These are phyloP conservation scores for Elmis aenea DNA, from an alignment of 2,888 invertebrate species.

Conservation along the genomic window DNA sequence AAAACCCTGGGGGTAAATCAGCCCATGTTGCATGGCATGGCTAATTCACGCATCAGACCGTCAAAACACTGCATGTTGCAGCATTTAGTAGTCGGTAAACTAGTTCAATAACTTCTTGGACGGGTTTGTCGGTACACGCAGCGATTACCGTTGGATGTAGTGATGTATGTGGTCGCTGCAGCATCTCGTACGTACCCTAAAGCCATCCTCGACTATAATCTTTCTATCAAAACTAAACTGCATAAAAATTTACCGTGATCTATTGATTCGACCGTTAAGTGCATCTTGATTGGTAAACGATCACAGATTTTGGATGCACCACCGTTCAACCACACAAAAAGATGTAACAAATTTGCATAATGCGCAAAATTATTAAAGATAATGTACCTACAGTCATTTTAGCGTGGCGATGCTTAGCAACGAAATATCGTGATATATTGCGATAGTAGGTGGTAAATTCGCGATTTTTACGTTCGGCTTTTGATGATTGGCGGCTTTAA, in stretches of 20 bases:
- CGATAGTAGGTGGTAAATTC: constrained; percentile 10
- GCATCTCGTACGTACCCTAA: constrained; percentile 16
- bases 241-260: constrained; percentile 37
- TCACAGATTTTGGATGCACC: constrained; percentile 8
- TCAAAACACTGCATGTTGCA: constrained; percentile 11
- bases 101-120: constrained; percentile 17
- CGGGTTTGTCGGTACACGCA: constrained; percentile 14
- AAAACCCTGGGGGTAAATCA: constrained; percentile 9
- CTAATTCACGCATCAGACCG: constrained; percentile 20
- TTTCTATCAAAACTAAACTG: constrained; percentile 40
- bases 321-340: too few relatives aligned
- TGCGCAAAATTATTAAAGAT: constrained; percentile 12
- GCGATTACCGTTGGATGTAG: constrained; percentile 18
- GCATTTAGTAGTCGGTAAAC: constrained; percentile 4
- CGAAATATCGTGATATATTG: constrained; percentile 6
- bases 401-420: constrained; percentile 6
- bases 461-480: too few relatives aligned
- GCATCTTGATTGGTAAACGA: constrained; percentile 8
- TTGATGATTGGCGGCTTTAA: too few relatives aligned
- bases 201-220: constrained; percentile 31
- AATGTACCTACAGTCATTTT: constrained; percentile 12
- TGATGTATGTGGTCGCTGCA: constrained; percentile 22
- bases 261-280: constrained; percentile 31
- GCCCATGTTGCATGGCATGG: constrained; percentile 18
- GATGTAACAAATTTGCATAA: constrained; percentile 19